Evolutionary conservation across 2,113 vertebrate genomes (phyloP), one percentile per base, ranked within the genome.

Genomic region (Dissostichus mawsoni): DNA sequence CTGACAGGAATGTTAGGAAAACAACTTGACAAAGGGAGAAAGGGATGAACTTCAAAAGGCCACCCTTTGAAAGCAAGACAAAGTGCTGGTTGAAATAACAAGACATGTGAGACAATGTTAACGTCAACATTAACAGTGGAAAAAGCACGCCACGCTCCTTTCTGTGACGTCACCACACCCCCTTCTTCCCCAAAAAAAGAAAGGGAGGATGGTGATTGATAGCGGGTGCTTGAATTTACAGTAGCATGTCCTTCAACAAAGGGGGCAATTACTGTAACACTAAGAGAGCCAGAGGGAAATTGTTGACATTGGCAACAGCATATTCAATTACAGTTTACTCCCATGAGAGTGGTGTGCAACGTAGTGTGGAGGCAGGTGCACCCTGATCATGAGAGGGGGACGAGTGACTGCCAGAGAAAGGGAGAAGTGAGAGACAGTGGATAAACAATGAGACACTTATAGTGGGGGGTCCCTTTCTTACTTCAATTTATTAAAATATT

Each of bases 321-420:
- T 90, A 90, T 91, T 91, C 87, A 89, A 90, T 93, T 93, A 90
- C 90, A 90, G 66, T 70, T 70, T 36, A 72, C 86, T 91, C 93
- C 85, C 89, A 74, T 83, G 88, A 90, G 90, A 83, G 76, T 9
- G 50, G 68, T 81, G 87, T 90, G 90, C 86, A 91, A 90, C 85
- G 86, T 88, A 72, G 84, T 85, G 84, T 87, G 81, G 80, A 88
- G 81, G 90, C 93, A 94, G 91, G 91, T 93, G 92, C 90, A 89
- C 80, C 74, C 74, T 74, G 82, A 71, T 87, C 91, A 91, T 83
- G 86, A 92, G 74, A 77, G 70, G 79, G 80, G 80, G 87, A 74
- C 73, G 87, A 92, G 61, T 83, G 84, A 90, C 82, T 70, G 87
- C 76, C 29, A 69, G 82, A 86, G 65, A 89, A 84, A 86, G 85